These are phyloP conservation scores for Empis stercorea DNA, from an alignment of 2,888 invertebrate species.

Conservation along the genomic window DNA sequence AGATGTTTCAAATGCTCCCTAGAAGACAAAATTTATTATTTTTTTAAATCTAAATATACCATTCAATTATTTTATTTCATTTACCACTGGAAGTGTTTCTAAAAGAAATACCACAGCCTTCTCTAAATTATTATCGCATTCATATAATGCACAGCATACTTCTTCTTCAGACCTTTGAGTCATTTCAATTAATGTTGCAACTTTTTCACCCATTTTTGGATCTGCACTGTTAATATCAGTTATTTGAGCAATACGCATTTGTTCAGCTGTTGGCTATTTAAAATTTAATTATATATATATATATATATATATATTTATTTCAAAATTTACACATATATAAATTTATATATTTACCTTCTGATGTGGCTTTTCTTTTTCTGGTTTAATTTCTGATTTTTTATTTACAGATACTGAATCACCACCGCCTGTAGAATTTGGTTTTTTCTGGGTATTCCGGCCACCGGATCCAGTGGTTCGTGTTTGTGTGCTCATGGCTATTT, in stretches of 20 bases:
- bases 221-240: conserved; percentile 52
- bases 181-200: conserved; percentile 78
- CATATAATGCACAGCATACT: conserved; percentile 83
- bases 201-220: conserved; percentile 51
- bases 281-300: conserved; percentile 3
- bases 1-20: conserved; percentile 76
- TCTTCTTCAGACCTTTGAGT: conserved; percentile 82
- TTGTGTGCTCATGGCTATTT: conserved; percentile 36
- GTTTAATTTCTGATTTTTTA: conserved; percentile 44
- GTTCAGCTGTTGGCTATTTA: conserved; percentile 63
- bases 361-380: conserved; percentile 45
- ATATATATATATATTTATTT: neutral
- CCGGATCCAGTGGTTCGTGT: conserved; percentile 34
- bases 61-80: no score
- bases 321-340: neutral
- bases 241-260: conserved; percentile 72
- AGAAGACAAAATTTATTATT: conserved; percentile 17
- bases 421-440: conserved; percentile 33
- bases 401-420: conserved; percentile 31
- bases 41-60: no score
- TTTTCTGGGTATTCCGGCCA: conserved; percentile 32
- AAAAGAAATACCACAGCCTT: conserved; percentile 42
- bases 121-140: conserved; percentile 80
- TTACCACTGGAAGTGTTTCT: conserved; percentile 34
- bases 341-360: conserved; percentile 35